Evolutionary conservation across 2,113 vertebrate genomes (phyloP).

Genomic region (Camelus dromedarius): DNA sequence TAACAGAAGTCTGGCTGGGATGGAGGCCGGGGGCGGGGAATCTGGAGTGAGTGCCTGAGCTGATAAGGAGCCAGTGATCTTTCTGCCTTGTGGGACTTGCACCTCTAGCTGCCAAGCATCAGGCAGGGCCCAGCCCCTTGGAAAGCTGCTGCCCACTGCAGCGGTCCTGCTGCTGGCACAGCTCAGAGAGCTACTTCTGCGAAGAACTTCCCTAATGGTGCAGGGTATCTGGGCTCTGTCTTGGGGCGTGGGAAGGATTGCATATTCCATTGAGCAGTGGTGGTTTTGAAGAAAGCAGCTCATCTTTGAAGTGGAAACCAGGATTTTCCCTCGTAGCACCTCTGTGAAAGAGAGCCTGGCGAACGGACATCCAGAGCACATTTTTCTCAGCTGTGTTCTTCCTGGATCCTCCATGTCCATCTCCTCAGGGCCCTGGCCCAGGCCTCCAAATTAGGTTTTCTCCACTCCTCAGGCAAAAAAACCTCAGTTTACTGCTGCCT

Average conservation of each 20-base stretch:
- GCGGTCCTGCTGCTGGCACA: background rate
- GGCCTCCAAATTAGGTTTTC: background rate
- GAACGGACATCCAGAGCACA: background rate
- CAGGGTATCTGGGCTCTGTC: background rate
- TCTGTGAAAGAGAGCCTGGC: background rate
- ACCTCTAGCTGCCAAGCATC: background rate
- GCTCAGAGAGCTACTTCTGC: background rate
- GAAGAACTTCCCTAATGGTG: background rate
- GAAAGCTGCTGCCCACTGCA: background rate
- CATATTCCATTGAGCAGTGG: background rate
- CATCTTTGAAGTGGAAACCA: slow-evolving; percentile 16
- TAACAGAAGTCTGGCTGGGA: slow-evolving; percentile 72
- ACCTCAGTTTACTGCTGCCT: background rate
- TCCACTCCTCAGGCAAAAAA: background rate
- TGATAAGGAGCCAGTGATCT: slow-evolving; percentile 63
- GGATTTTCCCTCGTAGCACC: background rate
- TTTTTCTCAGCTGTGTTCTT: background rate
- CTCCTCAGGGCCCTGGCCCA: background rate
- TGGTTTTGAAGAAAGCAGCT: background rate
- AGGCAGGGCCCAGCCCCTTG: background rate
- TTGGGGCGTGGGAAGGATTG: background rate
- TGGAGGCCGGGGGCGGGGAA: slow-evolving; percentile 36
- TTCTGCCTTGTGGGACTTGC: slow-evolving; percentile 39
- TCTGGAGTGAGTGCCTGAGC: slow-evolving; percentile 49
- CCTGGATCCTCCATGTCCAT: background rate